A percentile compares a stretch with the other conserved stretches of the same genome.
Conservation (phyloP, 2,888 invertebrate species). For the Cerastis leucographa region DNA sequence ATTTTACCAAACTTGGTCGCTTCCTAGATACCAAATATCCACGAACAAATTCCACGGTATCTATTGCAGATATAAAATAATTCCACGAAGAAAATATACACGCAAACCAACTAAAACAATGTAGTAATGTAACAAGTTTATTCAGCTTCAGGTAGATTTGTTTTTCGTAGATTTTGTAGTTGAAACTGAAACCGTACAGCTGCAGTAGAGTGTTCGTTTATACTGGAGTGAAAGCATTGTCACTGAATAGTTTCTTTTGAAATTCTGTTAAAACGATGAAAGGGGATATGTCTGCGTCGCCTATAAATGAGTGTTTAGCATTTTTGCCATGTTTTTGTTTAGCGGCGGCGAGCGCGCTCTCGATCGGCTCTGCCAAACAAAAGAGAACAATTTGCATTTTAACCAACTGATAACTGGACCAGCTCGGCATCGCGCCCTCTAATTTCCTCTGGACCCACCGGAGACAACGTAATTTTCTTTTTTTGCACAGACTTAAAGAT, state of each 20-base stretch:
- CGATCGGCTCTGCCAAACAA: conserved; percentile 84
- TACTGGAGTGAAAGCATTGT: conserved; percentile 39
- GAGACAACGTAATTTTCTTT: conserved; percentile 81
- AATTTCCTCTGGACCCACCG: conserved; percentile 79
- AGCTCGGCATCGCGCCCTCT: conserved; percentile 78
- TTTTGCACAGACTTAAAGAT: conserved; percentile 74
- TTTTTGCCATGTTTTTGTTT: conserved; percentile 78
- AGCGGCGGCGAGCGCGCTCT: conserved; percentile 71
- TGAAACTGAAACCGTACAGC: conserved; percentile 23
- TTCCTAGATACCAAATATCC: conserved; percentile 46
- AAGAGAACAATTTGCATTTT: conserved; percentile 89
- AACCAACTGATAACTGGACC: conserved; percentile 87
- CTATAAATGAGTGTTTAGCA: conserved; percentile 86
- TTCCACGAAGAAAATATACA: conserved; percentile 13
- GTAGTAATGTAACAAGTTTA: conserved; percentile 47
- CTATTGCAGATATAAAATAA: conserved; percentile 30
- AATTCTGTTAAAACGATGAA: conserved; percentile 71
- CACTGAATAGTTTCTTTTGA: conserved; percentile 57
- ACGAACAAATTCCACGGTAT: conserved; percentile 35
- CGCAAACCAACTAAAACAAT: conserved; percentile 49
- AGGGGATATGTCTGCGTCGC: conserved; percentile 75
- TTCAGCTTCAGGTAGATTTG: conserved; percentile 45
- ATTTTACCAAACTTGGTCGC: conserved; percentile 43
- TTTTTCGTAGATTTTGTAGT: conserved; percentile 34
- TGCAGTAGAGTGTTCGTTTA: conserved; percentile 21